Evolutionary conservation across 23 tunicate genomes (phyloP).

Genomic region (Diplosoma virens): DNA sequence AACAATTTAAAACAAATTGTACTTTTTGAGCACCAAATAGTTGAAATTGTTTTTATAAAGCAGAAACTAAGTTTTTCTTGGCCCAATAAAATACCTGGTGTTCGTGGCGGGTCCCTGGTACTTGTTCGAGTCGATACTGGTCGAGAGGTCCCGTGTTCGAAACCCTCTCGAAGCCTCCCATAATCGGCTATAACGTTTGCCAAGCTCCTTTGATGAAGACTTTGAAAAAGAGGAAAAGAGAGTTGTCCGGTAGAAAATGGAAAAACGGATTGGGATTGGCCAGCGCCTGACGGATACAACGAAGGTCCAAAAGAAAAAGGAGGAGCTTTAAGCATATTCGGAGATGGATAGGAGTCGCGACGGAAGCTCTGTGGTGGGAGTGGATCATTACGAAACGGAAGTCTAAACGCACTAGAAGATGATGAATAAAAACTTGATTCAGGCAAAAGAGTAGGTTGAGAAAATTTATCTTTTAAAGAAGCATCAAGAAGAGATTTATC

Average conservation of each 20-base stretch:
- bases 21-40: too few relatives aligned
- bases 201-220: slow-evolving; percentile 9
- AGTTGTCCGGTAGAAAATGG: slow-evolving; percentile 22
- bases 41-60: background rate
- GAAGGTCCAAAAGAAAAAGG: slow-evolving; percentile 21
- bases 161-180: background rate
- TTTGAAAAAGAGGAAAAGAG: slow-evolving; percentile 14
- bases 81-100: too few relatives aligned
- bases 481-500: background rate
- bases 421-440: slow-evolving; percentile 9
- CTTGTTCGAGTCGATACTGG: slow-evolving; percentile 26
- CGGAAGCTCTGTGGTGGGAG: background rate
- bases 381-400: slow-evolving; percentile 16
- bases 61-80: background rate
- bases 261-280: slow-evolving; percentile 11
- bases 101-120: slow-evolving; percentile 19
- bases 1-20: too few relatives aligned
- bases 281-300: slow-evolving; percentile 13
- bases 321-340: slow-evolving; percentile 1
- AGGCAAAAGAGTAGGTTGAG: background rate
- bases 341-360: background rate
- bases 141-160: slow-evolving; percentile 3
- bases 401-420: slow-evolving; percentile 13
- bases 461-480: background rate
- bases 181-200: slow-evolving; percentile 30